phyloP scores from a whole-genome alignment of 2,797 vertebrate species.

The Schizopygopsis malacanthus region DNA sequence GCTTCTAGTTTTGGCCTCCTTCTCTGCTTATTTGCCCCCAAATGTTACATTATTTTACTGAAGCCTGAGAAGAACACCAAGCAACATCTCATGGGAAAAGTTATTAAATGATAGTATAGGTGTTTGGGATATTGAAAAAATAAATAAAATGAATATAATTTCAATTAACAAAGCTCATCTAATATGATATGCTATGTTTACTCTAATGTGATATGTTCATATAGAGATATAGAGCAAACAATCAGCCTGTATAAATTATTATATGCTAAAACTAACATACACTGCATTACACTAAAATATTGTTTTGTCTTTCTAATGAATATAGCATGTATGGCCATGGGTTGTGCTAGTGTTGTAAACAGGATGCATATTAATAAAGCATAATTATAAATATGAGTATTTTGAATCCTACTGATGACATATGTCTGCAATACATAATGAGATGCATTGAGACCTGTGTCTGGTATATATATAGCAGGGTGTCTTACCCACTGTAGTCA shows the following conservation, averaged over 20 bases:
- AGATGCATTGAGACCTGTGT: constrained; percentile 38
- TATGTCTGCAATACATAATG: constrained; percentile 20
- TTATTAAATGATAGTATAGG: not conserved
- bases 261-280: not conserved
- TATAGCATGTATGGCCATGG: not conserved
- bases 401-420: constrained; percentile 47
- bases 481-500: not conserved
- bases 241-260: not conserved
- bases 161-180: not conserved
- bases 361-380: constrained; percentile 7
- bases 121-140: not conserved
- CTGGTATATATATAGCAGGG: constrained; percentile 65
- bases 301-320: not conserved
- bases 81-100: constrained; percentile 61
- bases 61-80: constrained; percentile 66
- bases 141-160: no score
- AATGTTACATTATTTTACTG: constrained; percentile 65
- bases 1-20: constrained; percentile 65
- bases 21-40: constrained; percentile 67
- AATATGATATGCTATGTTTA: not conserved
- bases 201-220: not conserved
- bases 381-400: constrained; percentile 15
- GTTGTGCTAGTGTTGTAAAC: not conserved
- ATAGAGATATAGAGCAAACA: not conserved
- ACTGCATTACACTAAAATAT: not conserved